Evolutionary conservation across 2,797 vertebrate genomes (phyloP).

Genomic region (Sebastes dallii): DNA sequence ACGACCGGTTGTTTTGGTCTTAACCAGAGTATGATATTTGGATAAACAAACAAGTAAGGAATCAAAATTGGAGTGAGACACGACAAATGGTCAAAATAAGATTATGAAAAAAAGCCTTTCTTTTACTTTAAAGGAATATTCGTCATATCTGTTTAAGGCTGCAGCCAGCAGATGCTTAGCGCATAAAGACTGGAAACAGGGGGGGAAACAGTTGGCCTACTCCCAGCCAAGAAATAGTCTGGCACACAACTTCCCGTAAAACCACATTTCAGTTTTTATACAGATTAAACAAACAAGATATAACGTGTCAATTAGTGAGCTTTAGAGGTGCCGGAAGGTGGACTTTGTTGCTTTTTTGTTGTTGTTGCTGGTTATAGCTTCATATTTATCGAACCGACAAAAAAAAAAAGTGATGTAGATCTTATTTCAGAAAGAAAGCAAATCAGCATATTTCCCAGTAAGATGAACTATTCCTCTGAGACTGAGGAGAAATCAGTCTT

Average conservation of each 20-base stretch:
- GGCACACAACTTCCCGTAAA: not conserved
- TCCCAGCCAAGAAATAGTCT: not conserved
- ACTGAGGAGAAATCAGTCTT: not conserved
- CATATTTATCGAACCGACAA: not conserved
- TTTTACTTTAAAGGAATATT: not conserved
- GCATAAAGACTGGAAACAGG: not conserved
- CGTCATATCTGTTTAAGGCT: not conserved
- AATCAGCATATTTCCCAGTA: not conserved
- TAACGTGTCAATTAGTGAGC: not conserved
- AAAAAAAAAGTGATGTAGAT: not conserved
- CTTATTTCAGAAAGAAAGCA: not conserved
- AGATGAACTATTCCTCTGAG: not conserved
- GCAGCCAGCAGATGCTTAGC: not conserved
- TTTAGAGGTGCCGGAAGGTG: not conserved
- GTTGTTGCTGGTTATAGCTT: not conserved
- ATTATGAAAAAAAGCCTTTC: not conserved
- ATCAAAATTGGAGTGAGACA: not conserved
- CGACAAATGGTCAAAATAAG: not conserved
- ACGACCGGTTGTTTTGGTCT: too few species aligned
- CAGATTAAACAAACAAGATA: not conserved
- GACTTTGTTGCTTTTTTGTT: not conserved
- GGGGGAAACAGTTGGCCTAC: not conserved
- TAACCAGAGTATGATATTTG: rapidly evolving
- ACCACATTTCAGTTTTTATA: not conserved
- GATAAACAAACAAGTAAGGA: not conserved